Base-by-base conservation (phyloP, 2,888 invertebrate genomes). In the Machimus rusticus region DNA sequence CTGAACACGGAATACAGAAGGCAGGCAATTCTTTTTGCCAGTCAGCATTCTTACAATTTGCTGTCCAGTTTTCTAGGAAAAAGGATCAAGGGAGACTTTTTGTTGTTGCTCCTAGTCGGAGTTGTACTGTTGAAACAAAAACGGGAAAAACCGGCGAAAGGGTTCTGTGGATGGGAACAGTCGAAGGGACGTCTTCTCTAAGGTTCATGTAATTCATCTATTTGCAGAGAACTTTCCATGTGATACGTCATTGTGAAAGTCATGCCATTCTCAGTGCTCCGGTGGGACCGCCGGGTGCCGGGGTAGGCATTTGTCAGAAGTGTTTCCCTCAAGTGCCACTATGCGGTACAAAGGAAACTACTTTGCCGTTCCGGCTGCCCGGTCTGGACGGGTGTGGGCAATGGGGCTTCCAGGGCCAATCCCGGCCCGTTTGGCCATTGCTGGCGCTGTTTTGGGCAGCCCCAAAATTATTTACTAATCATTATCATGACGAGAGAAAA, bases 1-100 rank as follows among this genome's bases (percentile, higher is more conserved):
- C 85, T 43, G 43, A 85, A 74, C 74, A 85, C 16, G 43, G 74
- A 74, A 74, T 85, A 46, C 66, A 82, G 57, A 14, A 39, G 37
- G 55, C 82, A 82, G 55, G 37, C 82, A 14, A 34, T 34, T 82
- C 55, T 87, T 87, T 88, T 86, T 88, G 86, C 87, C 78, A 88
- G 88, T 88, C 88, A 88, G 88, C 88, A 84, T 87, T 88, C 77
- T 88, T 87, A 86, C 78, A 88, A 88, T 88, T 87, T 87, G 84
- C 88, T 87, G 88, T 88, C 88, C 88, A 84, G 74, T 82, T 51
- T 57, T 43, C 78, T 14, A 55, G 66, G 43, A 46, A 79, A 39
- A 31, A 79, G 66, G 23, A 23, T 19, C n/a, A 14, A 23, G 66
- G 9, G 14, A 79, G 14, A 43, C 34, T 34, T 76, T 37, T 28